A percentile compares a stretch with the other conserved stretches of the same genome.
Conservation (phyloP, 2,797 vertebrate genomes). For the Carduelis carduelis region DNA sequence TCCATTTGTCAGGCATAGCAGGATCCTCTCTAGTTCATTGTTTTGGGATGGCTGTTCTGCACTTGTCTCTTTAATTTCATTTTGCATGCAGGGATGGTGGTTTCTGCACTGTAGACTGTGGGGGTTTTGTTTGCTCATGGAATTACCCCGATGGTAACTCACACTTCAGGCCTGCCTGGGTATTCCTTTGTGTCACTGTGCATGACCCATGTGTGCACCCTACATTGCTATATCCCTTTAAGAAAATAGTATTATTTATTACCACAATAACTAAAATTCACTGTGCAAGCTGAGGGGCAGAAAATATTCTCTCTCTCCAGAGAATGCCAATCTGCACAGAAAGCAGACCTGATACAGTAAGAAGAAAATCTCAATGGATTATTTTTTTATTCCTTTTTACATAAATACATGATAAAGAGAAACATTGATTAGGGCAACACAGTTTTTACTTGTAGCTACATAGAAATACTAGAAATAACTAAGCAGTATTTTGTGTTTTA, state of each 20-base stretch:
- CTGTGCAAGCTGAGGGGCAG: not conserved
- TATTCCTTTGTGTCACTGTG: not conserved
- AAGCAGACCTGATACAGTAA: not conserved
- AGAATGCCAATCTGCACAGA: not conserved
- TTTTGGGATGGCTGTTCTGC: slow-evolving; percentile 18
- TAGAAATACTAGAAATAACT: not conserved
- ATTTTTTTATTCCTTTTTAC: not conserved
- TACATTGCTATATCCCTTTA: not conserved
- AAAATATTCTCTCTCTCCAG: not conserved
- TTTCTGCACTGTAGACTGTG: not conserved
- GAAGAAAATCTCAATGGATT: not conserved
- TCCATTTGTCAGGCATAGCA: slow-evolving; percentile 14
- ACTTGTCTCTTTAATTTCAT: slow-evolving; percentile 40
- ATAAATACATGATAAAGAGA: not conserved
- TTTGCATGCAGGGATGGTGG: slow-evolving; percentile 2
- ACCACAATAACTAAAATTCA: not conserved
- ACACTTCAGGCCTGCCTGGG: not conserved
- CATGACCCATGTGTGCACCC: not conserved
- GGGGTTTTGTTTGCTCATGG: not conserved
- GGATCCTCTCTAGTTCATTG: not conserved
- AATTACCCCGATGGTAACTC: not conserved
- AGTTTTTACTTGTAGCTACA: not conserved
- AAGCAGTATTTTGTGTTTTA: not conserved
- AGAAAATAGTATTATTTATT: not conserved
- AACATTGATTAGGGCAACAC: not conserved